A percentile compares a stretch with the other conserved stretches of the same genome.
These are phyloP conservation scores for Agriotes lineatus DNA, from an alignment of 2,888 invertebrate species.

Conservation along the genomic window DNA sequence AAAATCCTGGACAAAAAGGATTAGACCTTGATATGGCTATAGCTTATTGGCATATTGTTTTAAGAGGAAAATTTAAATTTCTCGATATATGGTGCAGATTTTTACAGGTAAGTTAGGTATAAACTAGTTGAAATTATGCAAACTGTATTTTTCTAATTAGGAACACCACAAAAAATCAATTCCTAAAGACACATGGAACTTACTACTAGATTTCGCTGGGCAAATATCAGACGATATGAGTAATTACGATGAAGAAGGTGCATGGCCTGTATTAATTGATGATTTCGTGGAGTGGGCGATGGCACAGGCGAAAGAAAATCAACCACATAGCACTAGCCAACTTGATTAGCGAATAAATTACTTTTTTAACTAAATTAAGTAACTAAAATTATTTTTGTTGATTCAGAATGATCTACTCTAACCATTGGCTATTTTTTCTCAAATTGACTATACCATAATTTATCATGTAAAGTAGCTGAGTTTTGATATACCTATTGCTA, in stretches of 20 bases:
- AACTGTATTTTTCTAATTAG: no score
- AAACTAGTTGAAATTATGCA: no score
- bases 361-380: conserved; percentile 27
- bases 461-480: conserved; percentile 31
- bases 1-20: conserved; percentile 96
- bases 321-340: conserved; percentile 63
- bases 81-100: conserved; percentile 96
- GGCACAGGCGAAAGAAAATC: conserved; percentile 66
- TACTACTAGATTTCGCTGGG: conserved; percentile 94
- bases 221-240: conserved; percentile 96
- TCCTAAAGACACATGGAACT: conserved; percentile 99
- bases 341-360: conserved; percentile 58
- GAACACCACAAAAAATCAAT: conserved; percentile 97
- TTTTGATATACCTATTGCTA: conserved; percentile 39
- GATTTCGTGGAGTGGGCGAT: conserved; percentile 90
- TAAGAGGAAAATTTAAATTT: conserved; percentile 94
- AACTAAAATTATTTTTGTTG: conserved; percentile 11
- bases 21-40: conserved; percentile 98
- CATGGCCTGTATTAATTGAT: conserved; percentile 98
- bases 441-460: conserved; percentile 6
- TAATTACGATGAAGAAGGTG: conserved; percentile 98
- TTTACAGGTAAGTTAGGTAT: conserved; percentile 83
- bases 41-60: conserved; percentile 98
- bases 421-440: conserved; percentile 23
- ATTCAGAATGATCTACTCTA: conserved; percentile 1